Conservation (phyloP, 2,113 vertebrate genomes). For the Larimichthys crocea region DNA sequence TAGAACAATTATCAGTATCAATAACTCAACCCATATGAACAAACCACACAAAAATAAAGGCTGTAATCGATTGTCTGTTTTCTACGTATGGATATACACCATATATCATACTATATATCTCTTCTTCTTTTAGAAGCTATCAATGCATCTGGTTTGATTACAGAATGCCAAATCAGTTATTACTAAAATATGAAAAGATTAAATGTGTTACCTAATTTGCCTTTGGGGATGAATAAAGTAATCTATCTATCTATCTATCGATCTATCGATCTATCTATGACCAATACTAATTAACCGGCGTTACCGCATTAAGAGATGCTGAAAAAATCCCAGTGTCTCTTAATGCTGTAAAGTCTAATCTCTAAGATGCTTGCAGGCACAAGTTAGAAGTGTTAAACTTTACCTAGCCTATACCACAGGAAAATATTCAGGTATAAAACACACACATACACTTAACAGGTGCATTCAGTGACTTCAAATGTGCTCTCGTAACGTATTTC, state of each 20-base stretch:
- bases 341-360: not conserved
- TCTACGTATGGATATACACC: not conserved
- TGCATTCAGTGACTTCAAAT: slow-evolving; percentile 8
- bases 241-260: no score
- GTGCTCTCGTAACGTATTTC: not conserved
- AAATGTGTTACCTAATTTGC: no score
- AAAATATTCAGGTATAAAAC: slow-evolving; percentile 19
- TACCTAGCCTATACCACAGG: not conserved
- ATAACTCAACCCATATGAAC: not conserved
- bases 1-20: not conserved
- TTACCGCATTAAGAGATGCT: not conserved
- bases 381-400: not conserved
- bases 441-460: not conserved
- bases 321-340: not conserved
- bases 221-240: no score
- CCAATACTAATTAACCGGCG: not conserved
- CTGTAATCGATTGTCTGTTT: not conserved
- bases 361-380: not conserved
- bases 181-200: no score
- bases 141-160: not conserved
- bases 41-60: not conserved
- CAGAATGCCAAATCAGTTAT: no score
- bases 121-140: not conserved
- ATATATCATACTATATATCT: no score
- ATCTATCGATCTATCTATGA: no score